Base-by-base conservation (phyloP, 2,113 vertebrate genomes). In the Nerophis ophidion region DNA sequence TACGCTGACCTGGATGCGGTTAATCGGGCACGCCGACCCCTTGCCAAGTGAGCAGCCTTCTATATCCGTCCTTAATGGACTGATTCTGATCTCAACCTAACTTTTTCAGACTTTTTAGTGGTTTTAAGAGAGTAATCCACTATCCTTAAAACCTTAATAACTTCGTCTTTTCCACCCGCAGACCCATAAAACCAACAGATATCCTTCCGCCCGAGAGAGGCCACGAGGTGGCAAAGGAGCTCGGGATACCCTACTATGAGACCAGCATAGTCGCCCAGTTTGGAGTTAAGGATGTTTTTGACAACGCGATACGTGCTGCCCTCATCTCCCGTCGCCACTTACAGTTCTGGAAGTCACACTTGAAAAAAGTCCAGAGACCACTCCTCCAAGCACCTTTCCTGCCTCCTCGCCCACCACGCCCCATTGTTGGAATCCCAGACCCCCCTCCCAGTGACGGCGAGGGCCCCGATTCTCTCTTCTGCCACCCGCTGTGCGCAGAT, bases 231-330 rank as follows among this genome's bases (percentile, higher is more conserved):
- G 94, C 93, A 61, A 93, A 93, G 80, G 94, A 96, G 70, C 89
- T 95, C 71, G 94, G 93, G 2, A 86, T 95, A 26, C 94, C 93
- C 0, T 96, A 96, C 85, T 96, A 91, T 0, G 94, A 96, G 86
- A 96, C 92, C 68, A 96, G 94, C 52, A 92, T 96, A 54, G 94
- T 96, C 26, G 94, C 93, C 4, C 93, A 94, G 85, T 96, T 96
- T 1, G 94, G 94, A 19, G 89, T 95, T 62, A 96, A 96, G 81
- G 93, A 95, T 4, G 94, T 96, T 48, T 96, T 96, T 2, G 94
- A 96, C 86, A 96, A 95, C 6, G 93, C 94, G 69, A 96, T 96
- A 82, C 91, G 94, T 0, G 93, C 93, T 0, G 93, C 94, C 8
- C 93, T 96, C 68, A 92, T 94, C 72, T 93, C 93, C 10, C 91